Evolutionary conservation across 2,797 vertebrate genomes (phyloP), one percentile per base, ranked within the genome.

Genomic region (Sebastes ruberrimus): DNA sequence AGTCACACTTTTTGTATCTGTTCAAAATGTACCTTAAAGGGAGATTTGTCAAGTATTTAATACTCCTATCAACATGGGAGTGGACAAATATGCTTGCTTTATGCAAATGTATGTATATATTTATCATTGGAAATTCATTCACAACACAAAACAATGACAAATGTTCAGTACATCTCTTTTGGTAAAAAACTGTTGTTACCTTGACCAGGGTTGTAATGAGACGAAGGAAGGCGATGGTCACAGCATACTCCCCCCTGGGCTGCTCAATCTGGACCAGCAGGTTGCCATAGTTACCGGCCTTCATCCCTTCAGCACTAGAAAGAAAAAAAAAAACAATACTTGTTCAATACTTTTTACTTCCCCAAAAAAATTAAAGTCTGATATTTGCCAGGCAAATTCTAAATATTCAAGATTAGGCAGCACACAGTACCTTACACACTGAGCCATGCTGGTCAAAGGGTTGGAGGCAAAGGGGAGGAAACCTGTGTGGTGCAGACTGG

Each of bases 271-370:
- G 96, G 90, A 99, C 97, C 90, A 99, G 74, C 2, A 99, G 94
- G 93, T 96, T 98, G 55, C 99, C 98, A 10, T 98, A 99, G 80
- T 97, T 98, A 63, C 98, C 99, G 2, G 99, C 98, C 81, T 98
- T 99, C 99, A 99, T 99, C 10, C 98, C 98, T 88, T 99, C 98
- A 42, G 98, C 97, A 84, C 98, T 99, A 89, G 1, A 5, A 9
- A 7, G 13, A 22, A 23, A 5, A 28, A 5, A n/a, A 59, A 32
- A 71, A 33, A 11, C 5, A 10, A 7, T 4, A 42, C n/a, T 62
- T 2, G 8, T 52, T 23, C 5, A 22, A 22, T 28, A 1, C 9
- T 3, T 62, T 33, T 52, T 10, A 20, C 1, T 66, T 18, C 4
- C 20, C 33, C 10, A 2, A 32, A 65, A 22, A 53, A 33, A 28